These are phyloP conservation scores for Punctoribates punctum DNA, from an alignment of 2,888 invertebrate species.

Conservation along the genomic window DNA sequence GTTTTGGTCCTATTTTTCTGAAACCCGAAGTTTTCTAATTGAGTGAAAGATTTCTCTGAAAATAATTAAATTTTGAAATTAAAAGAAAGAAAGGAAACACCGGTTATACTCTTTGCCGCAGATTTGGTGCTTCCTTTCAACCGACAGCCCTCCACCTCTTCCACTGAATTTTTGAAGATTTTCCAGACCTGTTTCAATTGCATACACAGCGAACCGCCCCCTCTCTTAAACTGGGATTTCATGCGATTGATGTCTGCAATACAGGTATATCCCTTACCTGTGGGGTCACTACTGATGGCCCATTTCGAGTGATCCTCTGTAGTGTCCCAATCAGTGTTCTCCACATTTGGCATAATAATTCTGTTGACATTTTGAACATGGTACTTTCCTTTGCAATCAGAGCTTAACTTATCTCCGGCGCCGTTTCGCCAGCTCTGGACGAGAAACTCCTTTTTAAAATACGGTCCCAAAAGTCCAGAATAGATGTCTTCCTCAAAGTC, in stretches of 20 bases:
- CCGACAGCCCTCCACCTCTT: conserved; percentile 60
- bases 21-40: too few relatives aligned
- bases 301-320: conserved; percentile 52
- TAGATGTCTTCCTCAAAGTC: conserved; percentile 50
- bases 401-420: conserved; percentile 50
- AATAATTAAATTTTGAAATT: too few relatives aligned
- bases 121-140: too few relatives aligned
- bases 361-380: conserved; percentile 49
- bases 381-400: conserved; percentile 51
- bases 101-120: too few relatives aligned
- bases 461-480: conserved; percentile 50
- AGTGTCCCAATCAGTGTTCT: conserved; percentile 41
- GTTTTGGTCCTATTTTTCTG: too few relatives aligned
- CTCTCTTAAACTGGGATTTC: conserved; percentile 67
- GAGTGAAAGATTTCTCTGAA: too few relatives aligned
- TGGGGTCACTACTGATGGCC: conserved; percentile 48
- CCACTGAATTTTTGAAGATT: conserved; percentile 62
- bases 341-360: conserved; percentile 47
- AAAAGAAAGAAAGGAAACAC: too few relatives aligned
- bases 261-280: conserved; percentile 52
- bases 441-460: conserved; percentile 50
- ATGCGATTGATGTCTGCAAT: conserved; percentile 56
- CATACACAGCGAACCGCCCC: conserved; percentile 80
- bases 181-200: conserved; percentile 64
- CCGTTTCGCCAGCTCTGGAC: conserved; percentile 57